These are phyloP conservation scores for Macquaria ambigua DNA, from an alignment of 2,113 vertebrate species.

Conservation along the genomic window DNA sequence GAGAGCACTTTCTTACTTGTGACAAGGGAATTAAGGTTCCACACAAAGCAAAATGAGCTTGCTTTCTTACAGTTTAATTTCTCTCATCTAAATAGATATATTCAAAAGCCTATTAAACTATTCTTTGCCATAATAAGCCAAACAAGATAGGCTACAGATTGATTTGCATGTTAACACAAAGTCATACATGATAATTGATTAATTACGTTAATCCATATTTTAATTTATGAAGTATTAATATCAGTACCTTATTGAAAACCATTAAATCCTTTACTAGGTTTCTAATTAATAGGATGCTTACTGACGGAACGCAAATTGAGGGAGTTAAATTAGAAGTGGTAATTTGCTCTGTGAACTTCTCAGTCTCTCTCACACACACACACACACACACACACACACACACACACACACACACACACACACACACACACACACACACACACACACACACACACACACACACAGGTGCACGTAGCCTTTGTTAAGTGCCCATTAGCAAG, in stretches of 20 bases:
- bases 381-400: not conserved
- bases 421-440: not conserved
- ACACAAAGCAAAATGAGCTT: not conserved
- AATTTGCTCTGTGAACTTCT: conserved; percentile 54
- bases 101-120: not conserved
- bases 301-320: conserved; percentile 48
- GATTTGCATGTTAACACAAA: conserved; percentile 4
- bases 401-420: not conserved
- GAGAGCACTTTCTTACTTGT: not conserved
- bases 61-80: not conserved
- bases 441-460: not conserved
- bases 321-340: conserved; percentile 69
- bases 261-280: conserved; percentile 59
- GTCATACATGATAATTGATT: conserved; percentile 28
- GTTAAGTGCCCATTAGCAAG: conserved; percentile 38
- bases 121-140: not conserved
- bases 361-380: conserved; percentile 15
- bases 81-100: not conserved
- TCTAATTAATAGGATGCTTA: conserved; percentile 69
- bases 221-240: conserved; percentile 55
- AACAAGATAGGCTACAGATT: not conserved
- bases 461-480: conserved; percentile 27
- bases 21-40: conserved; percentile 14
- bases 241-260: conserved; percentile 56
- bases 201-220: conserved; percentile 49